Evolutionary conservation across 2,113 vertebrate genomes (phyloP), one percentile per base, ranked within the genome.

Genomic region (Aphyosemion australe): DNA sequence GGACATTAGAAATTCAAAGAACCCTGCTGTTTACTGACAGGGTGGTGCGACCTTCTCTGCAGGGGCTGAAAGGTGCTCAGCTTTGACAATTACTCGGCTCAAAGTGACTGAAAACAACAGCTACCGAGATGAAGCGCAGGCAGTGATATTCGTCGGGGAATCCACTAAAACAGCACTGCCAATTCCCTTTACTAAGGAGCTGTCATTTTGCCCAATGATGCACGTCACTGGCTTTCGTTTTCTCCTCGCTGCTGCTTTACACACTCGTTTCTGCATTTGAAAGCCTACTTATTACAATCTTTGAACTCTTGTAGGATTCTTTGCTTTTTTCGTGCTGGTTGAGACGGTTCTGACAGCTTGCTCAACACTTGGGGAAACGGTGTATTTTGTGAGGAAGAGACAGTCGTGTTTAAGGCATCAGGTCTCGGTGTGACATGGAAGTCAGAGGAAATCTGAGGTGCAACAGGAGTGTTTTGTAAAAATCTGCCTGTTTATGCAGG

Each of bases 41-140:
- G 82, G 81, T 78, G 41, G 53, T 34, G 52, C 72, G 64, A 74
- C 81, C 81, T 65, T 80, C 80, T 78, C 82, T 61, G 55, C 78
- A 14, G 72, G 81, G 61, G 78, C 84, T 88, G 84, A 80, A 88
- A 85, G 80, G 80, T 88, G 78, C 84, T 89, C 86, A 74, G 89
- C 84, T 87, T 78, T 84, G 83, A 89, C 89, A 87, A 86, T 89
- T 88, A 88, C 80, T 83, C 45, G n/a, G 60, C 80, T 87, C 78
- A 86, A 84, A 89, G 82, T 89, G 87, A 88, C 87, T 81, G 82
- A 78, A 85, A 86, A 87, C 84, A 72, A 85, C 71, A 65, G 67
- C 57, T 46, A 61, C 71, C n/a, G 70, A 87, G 81, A 88, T 70
- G 64, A 87, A 80, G 78, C 63, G 52, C 76, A 73, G 70, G 56